These are phyloP conservation scores for Limonius californicus DNA, from an alignment of 1,140 invertebrate species.

Conservation along the genomic window DNA sequence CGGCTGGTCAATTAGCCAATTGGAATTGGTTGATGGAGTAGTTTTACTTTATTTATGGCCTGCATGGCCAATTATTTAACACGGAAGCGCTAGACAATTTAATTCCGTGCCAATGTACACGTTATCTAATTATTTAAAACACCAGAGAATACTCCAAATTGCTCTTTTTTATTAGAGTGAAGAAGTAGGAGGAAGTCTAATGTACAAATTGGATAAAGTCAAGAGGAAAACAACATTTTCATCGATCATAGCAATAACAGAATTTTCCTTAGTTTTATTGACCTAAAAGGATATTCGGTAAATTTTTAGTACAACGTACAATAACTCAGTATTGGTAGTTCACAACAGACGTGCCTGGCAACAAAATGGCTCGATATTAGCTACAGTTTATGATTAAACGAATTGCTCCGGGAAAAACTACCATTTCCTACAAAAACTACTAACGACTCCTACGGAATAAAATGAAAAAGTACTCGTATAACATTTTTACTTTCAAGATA, in stretches of 20 bases:
- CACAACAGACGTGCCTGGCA: slow-evolving; percentile 3
- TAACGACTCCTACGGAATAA: background rate
- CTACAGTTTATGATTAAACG: slow-evolving; percentile 4
- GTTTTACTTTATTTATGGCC: slow-evolving; percentile 4
- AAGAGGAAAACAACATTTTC: too few relatives aligned
- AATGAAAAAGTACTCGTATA: background rate
- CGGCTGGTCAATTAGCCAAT: slow-evolving; percentile 9
- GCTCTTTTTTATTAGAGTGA: too few relatives aligned
- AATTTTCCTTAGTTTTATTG: background rate
- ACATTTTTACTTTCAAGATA: too few relatives aligned
- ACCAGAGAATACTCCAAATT: too few relatives aligned
- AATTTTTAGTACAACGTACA: background rate
- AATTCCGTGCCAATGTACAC: background rate
- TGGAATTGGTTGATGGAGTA: slow-evolving; percentile 6
- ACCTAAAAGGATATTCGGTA: background rate
- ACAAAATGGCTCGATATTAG: background rate
- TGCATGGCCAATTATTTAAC: slow-evolving; percentile 3
- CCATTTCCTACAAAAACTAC: background rate
- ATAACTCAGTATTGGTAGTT: slow-evolving; percentile 10
- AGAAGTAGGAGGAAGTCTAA: too few relatives aligned
- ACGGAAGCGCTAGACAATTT: background rate
- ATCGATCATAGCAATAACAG: background rate
- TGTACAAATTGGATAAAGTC: too few relatives aligned
- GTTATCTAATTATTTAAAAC: slow-evolving; percentile 6
- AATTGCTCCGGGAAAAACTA: background rate